These are phyloP conservation scores for Melospiza melodia DNA, from an alignment of 2,113 vertebrate species.

Conservation along the genomic window DNA sequence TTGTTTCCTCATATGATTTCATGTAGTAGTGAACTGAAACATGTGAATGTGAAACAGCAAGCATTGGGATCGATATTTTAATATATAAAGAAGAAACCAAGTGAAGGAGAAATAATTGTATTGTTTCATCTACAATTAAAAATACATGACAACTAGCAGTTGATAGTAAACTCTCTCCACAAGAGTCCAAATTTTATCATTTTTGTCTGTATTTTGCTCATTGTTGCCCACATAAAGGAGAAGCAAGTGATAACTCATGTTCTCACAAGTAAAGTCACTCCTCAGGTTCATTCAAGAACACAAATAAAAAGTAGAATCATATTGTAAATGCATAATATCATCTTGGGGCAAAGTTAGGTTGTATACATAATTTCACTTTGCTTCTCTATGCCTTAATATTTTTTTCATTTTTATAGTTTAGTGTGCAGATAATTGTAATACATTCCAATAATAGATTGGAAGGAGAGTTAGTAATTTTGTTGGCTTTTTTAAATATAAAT, in stretches of 20 bases:
- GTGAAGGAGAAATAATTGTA: not conserved
- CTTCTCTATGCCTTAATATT: not conserved
- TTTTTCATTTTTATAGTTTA: not conserved
- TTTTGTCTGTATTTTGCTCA: not conserved
- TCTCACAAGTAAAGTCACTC: not conserved
- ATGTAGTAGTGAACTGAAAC: not conserved
- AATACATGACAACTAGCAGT: not conserved
- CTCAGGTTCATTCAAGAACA: not conserved
- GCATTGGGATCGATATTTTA: not conserved
- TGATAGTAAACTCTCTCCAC: not conserved
- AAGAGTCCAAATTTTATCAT: not conserved
- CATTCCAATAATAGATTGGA: not conserved
- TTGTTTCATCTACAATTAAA: not conserved
- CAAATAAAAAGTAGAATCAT: not conserved
- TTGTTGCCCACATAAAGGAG: not conserved
- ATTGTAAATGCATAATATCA: not conserved
- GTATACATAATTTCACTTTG: not conserved
- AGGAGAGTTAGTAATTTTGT: not conserved
- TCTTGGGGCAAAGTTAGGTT: not conserved
- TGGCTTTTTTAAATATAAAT: not conserved
- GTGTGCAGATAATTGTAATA: not conserved
- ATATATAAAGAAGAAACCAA: not conserved
- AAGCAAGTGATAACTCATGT: not conserved
- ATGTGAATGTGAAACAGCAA: not conserved
- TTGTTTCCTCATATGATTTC: conserved; percentile 12